phyloP scores from a whole-genome alignment of 2,888 invertebrate genomes.

The Dolichopus griseipennis region DNA sequence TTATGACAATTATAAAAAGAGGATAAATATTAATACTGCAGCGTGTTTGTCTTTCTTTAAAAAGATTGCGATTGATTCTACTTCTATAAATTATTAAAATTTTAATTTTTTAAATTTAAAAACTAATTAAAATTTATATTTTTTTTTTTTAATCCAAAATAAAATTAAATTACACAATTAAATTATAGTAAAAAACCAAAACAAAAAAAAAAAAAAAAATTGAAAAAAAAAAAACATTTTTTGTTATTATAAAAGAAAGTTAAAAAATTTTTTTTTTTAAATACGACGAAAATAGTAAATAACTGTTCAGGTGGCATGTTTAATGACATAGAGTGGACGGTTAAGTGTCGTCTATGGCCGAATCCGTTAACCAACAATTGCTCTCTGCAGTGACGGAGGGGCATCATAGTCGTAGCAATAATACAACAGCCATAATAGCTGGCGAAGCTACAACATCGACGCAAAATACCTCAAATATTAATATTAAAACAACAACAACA shows the following conservation, averaged over 20 bases:
- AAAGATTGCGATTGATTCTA: too few species aligned
- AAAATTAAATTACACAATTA: too few species aligned
- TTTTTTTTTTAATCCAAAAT: too few species aligned
- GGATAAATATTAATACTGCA: too few species aligned
- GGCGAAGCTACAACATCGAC: constrained; percentile 2
- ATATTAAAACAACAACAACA: background rate
- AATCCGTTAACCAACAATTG: constrained; percentile 72
- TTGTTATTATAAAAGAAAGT: background rate
- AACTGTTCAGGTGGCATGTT: constrained; percentile 40
- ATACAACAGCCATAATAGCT: constrained; percentile 8
- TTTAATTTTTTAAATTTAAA: too few species aligned
- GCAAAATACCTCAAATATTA: constrained; percentile 2
- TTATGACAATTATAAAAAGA: too few species aligned
- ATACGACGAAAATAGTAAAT: constrained; percentile 18
- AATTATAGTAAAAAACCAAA: background rate
- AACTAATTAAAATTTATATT: too few species aligned
- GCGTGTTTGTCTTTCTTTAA: too few species aligned
- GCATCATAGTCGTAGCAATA: constrained; percentile 35
- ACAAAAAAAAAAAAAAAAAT: background rate
- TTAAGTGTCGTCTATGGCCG: constrained; percentile 85
- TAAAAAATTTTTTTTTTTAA: background rate
- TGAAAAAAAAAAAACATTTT: background rate
- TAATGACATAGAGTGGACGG: constrained; percentile 50
- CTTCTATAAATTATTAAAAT: too few species aligned
- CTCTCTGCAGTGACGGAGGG: constrained; percentile 65